phyloP scores from a whole-genome alignment of 2,888 invertebrate species.

The Diplolepis rosae region DNA sequence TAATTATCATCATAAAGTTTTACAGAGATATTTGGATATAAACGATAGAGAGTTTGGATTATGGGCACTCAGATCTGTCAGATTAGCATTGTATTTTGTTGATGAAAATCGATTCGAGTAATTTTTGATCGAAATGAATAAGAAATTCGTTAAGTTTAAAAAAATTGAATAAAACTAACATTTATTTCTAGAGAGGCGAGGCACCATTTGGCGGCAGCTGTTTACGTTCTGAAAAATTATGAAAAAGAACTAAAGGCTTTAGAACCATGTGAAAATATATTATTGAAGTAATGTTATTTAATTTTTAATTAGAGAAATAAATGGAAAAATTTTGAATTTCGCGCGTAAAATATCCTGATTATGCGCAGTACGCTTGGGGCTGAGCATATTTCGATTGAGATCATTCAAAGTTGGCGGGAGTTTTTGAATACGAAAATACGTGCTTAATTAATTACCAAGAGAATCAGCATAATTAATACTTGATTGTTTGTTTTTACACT shows the following conservation, averaged over 20 bases:
- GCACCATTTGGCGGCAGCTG: conserved; percentile 81
- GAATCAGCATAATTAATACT: no score
- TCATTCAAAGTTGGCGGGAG: no score
- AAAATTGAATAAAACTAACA: neutral
- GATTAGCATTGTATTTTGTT: conserved; percentile 76
- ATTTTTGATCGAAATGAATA: conserved; percentile 48
- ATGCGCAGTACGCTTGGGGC: no score
- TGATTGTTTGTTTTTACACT: no score
- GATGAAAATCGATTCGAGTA: conserved; percentile 60
- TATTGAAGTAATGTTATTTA: conserved; percentile 37
- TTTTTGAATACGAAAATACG: no score
- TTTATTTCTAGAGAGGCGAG: conserved; percentile 74
- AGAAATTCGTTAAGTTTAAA: neutral
- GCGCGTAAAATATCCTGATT: no score
- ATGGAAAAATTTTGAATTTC: neutral
- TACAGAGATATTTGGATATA: conserved; percentile 77
- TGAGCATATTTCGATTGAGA: no score
- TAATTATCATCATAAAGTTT: conserved; percentile 76
- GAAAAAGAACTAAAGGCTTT: conserved; percentile 76
- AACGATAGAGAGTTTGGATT: conserved; percentile 77
- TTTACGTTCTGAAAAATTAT: conserved; percentile 76
- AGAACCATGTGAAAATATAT: conserved; percentile 61
- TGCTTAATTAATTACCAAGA: no score
- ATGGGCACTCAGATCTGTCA: conserved; percentile 77
- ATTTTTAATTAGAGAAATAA: neutral